A percentile compares a stretch with the other conserved stretches of the same genome.
Evolutionary conservation across 1,140 invertebrate genomes (phyloP).

Genomic region (Micrasema minimum): DNA sequence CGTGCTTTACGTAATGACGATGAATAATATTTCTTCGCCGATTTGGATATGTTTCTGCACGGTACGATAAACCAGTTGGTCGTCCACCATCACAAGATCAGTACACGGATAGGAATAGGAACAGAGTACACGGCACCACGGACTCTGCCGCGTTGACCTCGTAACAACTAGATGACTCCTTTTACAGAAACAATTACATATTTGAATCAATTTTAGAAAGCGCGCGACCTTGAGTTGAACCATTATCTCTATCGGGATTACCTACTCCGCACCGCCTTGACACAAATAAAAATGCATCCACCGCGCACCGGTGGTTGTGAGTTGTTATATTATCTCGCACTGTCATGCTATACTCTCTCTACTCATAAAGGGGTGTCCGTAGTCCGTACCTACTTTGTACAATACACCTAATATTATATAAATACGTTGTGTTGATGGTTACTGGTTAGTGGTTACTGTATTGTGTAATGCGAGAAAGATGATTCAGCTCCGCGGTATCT

Average conservation of each 20-base stretch:
- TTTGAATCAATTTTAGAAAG: constrained; percentile 27
- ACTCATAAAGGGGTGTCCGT: too few species aligned
- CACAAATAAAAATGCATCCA: constrained; percentile 2
- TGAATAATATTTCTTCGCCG: constrained; percentile 16
- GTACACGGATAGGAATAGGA: too few species aligned
- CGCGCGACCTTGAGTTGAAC: constrained; percentile 1
- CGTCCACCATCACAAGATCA: constrained; percentile 12
- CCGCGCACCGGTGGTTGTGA: neutral
- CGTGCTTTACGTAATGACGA: constrained; percentile 7
- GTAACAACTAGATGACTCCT: constrained; percentile 20
- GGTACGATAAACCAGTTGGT: constrained; percentile 17
- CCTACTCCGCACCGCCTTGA: neutral
- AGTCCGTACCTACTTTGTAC: too few species aligned
- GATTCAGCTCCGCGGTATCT: constrained; percentile 3
- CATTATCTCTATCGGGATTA: neutral
- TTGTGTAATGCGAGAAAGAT: constrained; percentile 9
- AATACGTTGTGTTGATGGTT: too few species aligned
- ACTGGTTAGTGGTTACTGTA: too few species aligned
- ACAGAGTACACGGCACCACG: neutral
- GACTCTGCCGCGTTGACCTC: constrained; percentile 8
- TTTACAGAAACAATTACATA: constrained; percentile 21
- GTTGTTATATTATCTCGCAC: neutral
- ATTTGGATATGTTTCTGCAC: constrained; percentile 16
- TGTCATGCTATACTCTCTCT: too few species aligned
- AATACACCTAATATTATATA: too few species aligned